Evolutionary conservation across 2,888 invertebrate genomes (phyloP), one percentile per base, ranked within the genome.

Genomic region (Netelia virgata): DNA sequence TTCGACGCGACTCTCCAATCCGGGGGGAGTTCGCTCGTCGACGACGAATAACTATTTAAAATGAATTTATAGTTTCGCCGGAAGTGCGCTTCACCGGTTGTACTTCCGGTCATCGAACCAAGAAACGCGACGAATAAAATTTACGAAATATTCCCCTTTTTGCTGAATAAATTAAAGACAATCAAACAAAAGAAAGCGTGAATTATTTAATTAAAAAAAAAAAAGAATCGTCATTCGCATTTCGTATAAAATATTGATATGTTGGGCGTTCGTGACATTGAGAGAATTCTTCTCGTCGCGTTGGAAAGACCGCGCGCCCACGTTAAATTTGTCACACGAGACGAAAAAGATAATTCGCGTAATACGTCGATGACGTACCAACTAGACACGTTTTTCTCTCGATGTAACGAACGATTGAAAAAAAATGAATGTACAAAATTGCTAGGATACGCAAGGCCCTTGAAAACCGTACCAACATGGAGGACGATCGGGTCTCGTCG

Each of bases 381-480:
- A 66, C 82, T 75, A 69, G 53, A n/a, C n/a, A n/a, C n/a, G n/a
- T n/a, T 57, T 9, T 16, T 78, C 64, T 82, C 41, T 72, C 82
- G 18, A 82, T 77, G 82, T 59, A 57, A 79, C 84, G 82, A 84
- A 79, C 74, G 59, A 47, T 10, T 57, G 64, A 72, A 82, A 73
- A 64, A n/a, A 82, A 68, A 55, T 84, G 36, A 72, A 82, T 61
- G 55, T 63, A 57, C 53, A 36, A 63, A 88, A 91, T 91, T 87
- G 87, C 93, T 95, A 98, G 98, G 96, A 98, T 98, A 96, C 97
- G 99, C 95, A 98, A 99, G 97, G 98, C 98, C 93, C 96, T 99
- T 95, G 99, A 99, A 96, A 99, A 99, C 95, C 97, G 99, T 95
- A 97, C 98, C 94, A 98, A 98, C 95, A 98, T 98, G 97, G 99